Base-by-base conservation (phyloP, 2,888 invertebrate species). In the Hypercompe scribonia region DNA sequence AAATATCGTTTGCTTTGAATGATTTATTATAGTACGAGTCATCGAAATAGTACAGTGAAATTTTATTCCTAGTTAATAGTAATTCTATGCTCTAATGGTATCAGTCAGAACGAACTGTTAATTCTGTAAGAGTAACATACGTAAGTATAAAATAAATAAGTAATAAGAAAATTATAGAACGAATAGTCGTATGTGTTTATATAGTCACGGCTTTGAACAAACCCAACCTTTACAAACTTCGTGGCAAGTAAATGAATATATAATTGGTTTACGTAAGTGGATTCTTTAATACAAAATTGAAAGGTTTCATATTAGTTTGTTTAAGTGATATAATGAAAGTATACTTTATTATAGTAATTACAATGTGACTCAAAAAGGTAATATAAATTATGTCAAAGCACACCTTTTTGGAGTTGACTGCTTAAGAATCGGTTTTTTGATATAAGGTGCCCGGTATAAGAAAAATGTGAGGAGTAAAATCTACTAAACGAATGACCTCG, bases 1-100 rank as follows among this genome's bases (percentile, higher is more conserved):
- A 61, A 50, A 46, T 73, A 39, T 74, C 70, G 36, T 74, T 72
- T 64, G 63, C 33, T 70, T 70, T 70, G 31, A 33, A 46, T 64
- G 21, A 63, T 46, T 3, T 46, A 7, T n/a, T n/a, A 39, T 54
- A 28, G 18, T 21, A 31, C 28, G 54, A 28, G n/a, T 65, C 34
- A 39, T 36, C 39, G 15, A n/a, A 68, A 34, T 68, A 58, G 68
- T 54, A 34, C 3, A 54, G 58, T 68, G 58, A 15, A 36, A 54
- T 31, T 68, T 68, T 31, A 68, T 21, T 42, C 33, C 24, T 24
- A 13, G 24, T 31, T 50, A 46, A n/a, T n/a, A n/a, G n/a, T n/a
- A n/a, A n/a, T n/a, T 8, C 3, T 36, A 5, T 3, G 36, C 8
- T 5, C 36, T 36, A 36, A 36, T 5, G 3, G 18, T 3, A 42